Conservation (phyloP, 1,140 invertebrate species). For the Trialeurodes vaporariorum region DNA sequence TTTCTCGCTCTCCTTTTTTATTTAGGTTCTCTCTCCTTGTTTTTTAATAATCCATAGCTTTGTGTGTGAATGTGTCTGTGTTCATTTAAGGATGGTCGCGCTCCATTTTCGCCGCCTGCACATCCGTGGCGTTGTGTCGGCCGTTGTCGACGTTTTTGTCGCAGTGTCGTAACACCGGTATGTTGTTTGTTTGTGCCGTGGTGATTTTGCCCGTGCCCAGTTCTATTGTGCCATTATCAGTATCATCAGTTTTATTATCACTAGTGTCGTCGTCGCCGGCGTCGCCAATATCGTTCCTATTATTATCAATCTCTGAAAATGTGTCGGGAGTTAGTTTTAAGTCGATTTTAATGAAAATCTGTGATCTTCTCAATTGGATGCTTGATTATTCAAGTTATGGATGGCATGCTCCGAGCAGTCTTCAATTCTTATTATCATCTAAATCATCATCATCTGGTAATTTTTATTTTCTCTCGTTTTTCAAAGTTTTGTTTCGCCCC, state of each 20-base stretch:
- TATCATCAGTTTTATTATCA: too few species aligned
- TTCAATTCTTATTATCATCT: slow-evolving; percentile 23
- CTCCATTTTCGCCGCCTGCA: neutral
- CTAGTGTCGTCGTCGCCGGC: too few species aligned
- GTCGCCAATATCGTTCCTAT: too few species aligned
- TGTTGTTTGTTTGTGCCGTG: neutral
- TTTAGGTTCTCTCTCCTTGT: too few species aligned
- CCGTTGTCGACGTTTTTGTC: too few species aligned
- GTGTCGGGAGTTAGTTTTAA: too few species aligned
- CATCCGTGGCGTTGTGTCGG: neutral
- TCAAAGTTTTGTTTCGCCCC: too few species aligned
- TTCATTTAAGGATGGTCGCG: neutral
- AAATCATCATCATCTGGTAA: slow-evolving; percentile 13
- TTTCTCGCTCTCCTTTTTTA: too few species aligned
- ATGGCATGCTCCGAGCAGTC: slow-evolving; percentile 31
- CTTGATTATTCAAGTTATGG: slow-evolving; percentile 20
- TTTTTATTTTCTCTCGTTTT: neutral
- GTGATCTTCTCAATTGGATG: neutral
- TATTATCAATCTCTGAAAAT: too few species aligned
- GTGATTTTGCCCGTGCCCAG: neutral
- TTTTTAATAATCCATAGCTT: too few species aligned
- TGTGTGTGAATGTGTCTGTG: neutral
- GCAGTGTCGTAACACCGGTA: neutral
- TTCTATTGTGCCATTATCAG: neutral
- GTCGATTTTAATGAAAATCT: neutral